These are phyloP conservation scores for Geococcyx californianus DNA, from an alignment of 2,113 vertebrate species.

Conservation along the genomic window DNA sequence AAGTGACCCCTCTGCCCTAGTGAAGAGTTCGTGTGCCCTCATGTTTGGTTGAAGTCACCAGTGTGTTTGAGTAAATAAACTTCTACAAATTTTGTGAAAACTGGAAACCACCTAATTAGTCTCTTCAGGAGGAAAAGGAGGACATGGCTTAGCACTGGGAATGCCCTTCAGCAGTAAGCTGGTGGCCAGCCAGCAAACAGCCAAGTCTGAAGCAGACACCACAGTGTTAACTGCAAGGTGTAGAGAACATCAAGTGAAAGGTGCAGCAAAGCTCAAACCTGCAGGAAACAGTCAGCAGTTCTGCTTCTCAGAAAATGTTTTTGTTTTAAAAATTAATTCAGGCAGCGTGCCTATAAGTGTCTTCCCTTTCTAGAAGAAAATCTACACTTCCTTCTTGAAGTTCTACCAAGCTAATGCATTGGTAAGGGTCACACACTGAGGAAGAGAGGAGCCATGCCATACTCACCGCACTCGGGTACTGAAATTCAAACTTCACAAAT, in stretches of 20 bases:
- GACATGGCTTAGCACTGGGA: neutral
- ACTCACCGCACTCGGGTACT: conserved; percentile 91
- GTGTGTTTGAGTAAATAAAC: neutral
- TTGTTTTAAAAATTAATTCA: neutral
- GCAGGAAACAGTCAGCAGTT: neutral
- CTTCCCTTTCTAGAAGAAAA: neutral
- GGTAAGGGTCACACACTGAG: neutral
- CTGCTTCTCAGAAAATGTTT: neutral
- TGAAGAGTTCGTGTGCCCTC: neutral
- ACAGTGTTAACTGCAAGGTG: neutral
- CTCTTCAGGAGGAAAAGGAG: neutral
- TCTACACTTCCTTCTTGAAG: neutral
- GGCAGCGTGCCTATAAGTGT: neutral
- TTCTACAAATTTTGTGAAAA: neutral
- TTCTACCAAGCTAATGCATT: neutral
- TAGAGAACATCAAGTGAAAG: neutral
- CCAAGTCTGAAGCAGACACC: neutral
- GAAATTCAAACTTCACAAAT: conserved; percentile 93
- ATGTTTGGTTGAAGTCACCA: neutral
- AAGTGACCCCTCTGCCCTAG: neutral
- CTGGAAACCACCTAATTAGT: neutral
- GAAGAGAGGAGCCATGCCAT: neutral
- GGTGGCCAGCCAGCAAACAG: neutral
- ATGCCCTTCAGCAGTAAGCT: neutral
- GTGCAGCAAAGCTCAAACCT: neutral